A percentile compares a stretch with the other conserved stretches of the same genome.
Evolutionary conservation across 2,797 vertebrate species (phyloP).

Genomic region (Ibycter americanus): DNA sequence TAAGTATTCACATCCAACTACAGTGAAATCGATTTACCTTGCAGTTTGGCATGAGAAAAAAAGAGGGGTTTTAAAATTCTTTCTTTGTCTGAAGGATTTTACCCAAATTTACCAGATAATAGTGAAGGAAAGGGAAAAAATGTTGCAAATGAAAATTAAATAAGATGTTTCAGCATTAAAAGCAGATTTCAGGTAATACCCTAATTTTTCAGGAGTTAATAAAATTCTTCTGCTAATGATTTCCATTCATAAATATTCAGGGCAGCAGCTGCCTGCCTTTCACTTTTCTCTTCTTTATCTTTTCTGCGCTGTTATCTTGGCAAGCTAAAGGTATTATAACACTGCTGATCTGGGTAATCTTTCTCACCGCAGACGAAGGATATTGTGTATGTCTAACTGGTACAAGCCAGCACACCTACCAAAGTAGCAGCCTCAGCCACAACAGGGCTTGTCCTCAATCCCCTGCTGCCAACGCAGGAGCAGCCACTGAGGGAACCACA

Average conservation of each 20-base stretch:
- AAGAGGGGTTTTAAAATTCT: not conserved
- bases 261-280: not conserved
- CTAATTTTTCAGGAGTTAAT: not conserved
- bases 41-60: not conserved
- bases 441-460: not conserved
- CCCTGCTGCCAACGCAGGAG: rapidly evolving
- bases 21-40: not conserved
- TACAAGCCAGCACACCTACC: not conserved
- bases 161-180: not conserved
- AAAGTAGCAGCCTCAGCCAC: not conserved
- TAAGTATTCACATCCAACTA: not conserved
- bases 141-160: not conserved
- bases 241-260: not conserved
- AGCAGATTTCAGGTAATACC: not conserved
- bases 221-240: not conserved
- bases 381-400: not conserved
- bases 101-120: not conserved
- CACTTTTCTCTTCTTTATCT: not conserved
- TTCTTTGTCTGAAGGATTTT: not conserved
- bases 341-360: not conserved
- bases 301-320: not conserved
- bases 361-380: not conserved
- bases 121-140: not conserved
- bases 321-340: not conserved
- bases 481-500: rapidly evolving